Base-by-base conservation (phyloP, 2,113 vertebrate species). In the Lepidothrix coronata region DNA sequence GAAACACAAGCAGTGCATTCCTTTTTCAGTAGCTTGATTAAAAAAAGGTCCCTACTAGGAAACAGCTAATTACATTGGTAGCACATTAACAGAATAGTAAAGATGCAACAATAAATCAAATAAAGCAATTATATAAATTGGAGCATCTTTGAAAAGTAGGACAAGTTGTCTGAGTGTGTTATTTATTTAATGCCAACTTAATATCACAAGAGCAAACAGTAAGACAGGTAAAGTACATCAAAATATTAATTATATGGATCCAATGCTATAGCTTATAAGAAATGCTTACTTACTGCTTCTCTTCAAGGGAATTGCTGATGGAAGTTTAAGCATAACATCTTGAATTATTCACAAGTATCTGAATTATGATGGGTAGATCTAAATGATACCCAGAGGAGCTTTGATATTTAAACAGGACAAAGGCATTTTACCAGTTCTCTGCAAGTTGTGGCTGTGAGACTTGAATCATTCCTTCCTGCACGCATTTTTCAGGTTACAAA, bases 221-320 rank as follows among this genome's bases (percentile, higher is more conserved):
- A 87, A 85, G 83, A 55, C 88, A 97, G 94, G 96, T 97, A 91
- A 96, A 95, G 63, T 75, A 86, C 67, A 74, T 96, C 33, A 71
- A 91, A 95, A 92, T 97, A 97, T 97, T 98, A 97, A 98, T 98
- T 98, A 93, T 37, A 79, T 79, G 81, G 67, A 77, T 80, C 93
- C 76, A 55, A 55, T 94, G 67, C 95, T 94, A 73, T 88, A 72
- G 73, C 67, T 65, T 63, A 49, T 39, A 74, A 76, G 93, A 91
- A 94, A 88, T 94, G 88, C 48, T 95, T 79, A 41, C 8, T 52
- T 79, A 51, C 44, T 80, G 61, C 61, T 80, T 76, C 90, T 82
- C 77, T 96, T 94, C 71, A 28, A 68, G 93, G 71, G 68, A 94
- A 72, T 90, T 83, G 68, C 91, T 93, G 72, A 84, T 91, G 85